Percentiles rank a stretch among this genome's conserved stretches.
phyloP scores from a whole-genome alignment of 2,888 invertebrate genomes.

The Dryococelus australis region DNA sequence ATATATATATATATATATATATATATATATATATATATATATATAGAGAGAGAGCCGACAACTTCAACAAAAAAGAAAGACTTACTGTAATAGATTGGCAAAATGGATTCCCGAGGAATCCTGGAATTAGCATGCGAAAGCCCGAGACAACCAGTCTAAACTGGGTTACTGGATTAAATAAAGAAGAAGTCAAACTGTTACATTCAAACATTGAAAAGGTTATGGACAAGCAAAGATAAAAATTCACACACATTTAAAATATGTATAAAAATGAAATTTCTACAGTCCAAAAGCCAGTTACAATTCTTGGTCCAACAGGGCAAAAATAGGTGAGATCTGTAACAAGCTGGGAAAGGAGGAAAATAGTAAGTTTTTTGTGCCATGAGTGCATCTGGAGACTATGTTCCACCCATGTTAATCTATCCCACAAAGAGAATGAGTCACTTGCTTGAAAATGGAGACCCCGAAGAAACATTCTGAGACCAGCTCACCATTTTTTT shows the following conservation, averaged over 20 bases:
- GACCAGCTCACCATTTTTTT: too few relatives aligned
- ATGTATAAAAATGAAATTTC: constrained; percentile 58
- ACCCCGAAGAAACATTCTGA: constrained; percentile 53
- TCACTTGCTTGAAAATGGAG: constrained; percentile 55
- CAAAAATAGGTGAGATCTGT: constrained; percentile 57
- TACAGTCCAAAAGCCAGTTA: constrained; percentile 56
- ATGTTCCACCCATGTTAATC: constrained; percentile 60
- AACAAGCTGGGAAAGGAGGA: constrained; percentile 57
- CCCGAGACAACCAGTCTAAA: constrained; percentile 52
- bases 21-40: too few relatives aligned
- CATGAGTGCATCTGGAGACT: constrained; percentile 56
- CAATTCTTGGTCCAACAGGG: constrained; percentile 56
- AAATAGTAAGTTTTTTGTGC: constrained; percentile 55
- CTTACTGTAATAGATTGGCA: constrained; percentile 52
- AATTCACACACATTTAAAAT: constrained; percentile 54
- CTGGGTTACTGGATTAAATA: constrained; percentile 51
- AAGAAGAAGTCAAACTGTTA: constrained; percentile 48
- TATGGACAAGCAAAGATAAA: constrained; percentile 48
- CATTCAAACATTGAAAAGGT: constrained; percentile 48
- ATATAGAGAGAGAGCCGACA: constrained; percentile 46
- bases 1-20: too few relatives aligned
- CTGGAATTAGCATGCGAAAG: constrained; percentile 48
- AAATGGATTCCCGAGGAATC: constrained; percentile 49
- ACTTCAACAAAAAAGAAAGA: constrained; percentile 48
- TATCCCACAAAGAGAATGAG: constrained; percentile 54